Evolutionary conservation across 92 coral and sea anemone genomes (phyloP), one percentile per base, ranked within the genome.

Genomic region (Porites lobata): DNA sequence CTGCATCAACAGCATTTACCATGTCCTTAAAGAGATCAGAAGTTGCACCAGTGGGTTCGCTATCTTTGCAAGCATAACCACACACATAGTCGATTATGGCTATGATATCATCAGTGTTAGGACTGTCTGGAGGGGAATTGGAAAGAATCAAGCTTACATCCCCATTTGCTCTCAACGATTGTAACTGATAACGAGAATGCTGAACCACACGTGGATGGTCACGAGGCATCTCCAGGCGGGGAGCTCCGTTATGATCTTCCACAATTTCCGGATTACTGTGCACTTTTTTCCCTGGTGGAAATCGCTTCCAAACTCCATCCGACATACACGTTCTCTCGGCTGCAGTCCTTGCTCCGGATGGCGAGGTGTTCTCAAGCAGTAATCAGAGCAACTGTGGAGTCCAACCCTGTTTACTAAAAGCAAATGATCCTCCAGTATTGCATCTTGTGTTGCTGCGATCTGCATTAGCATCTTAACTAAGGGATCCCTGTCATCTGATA

Each of bases 401-500:
- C 83, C 89, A 38, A 85, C 89, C 20, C 83, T 65, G 15, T 85
- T 85, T n/a, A 86, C 90, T 76, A 86, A 69, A 32, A 47, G 84
- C 72, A 78, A 57, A 82, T 79, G 79, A 79, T 87, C 90, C 29
- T 87, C 73, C 32, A 87, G 90, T 8, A 86, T 77, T 1, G 84
- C 89, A 66, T 86, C 84, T 75, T 86, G 84, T 53, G 89, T 86
- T 86, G 80, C 22, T 0, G 89, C 51, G 52, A 83, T 87, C 62
- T 89, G 84, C 92, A 89, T 89, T 67, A 89, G 85, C 89, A 89
- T 83, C 85, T 83, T 89, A 3, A 89, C 79, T 69, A 89, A 50
- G 47, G 92, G 89, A 89, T 89, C 92, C 51, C 56, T 50, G n/a
- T 83, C 84, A 67, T 66, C 70, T 56, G 84, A 57, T 75, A 75